Evolutionary conservation across 2,113 vertebrate genomes (phyloP).

Genomic region (Hypanus sabinus): DNA sequence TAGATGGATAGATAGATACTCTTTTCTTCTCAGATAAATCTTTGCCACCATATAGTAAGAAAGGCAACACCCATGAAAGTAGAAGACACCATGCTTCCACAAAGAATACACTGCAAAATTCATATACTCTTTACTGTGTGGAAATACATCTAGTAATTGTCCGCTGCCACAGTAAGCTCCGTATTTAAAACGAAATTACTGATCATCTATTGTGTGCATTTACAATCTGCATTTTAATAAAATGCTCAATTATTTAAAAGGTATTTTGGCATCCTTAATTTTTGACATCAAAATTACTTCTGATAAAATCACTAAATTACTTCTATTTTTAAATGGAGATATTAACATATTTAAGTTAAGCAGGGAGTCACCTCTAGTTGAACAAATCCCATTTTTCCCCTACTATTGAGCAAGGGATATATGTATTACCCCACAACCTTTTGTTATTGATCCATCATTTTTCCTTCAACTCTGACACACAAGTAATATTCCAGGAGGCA

Average conservation of each 20-base stretch:
- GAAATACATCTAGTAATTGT: neutral
- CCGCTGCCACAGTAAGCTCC: neutral
- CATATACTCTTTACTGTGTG: too few relatives aligned
- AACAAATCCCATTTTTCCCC: neutral
- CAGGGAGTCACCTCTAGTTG: neutral
- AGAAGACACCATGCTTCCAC: neutral
- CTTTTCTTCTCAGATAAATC: neutral
- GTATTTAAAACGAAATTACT: neutral
- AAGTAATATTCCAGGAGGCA: constrained; percentile 4
- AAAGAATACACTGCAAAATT: neutral
- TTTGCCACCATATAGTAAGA: neutral
- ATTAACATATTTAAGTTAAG: neutral
- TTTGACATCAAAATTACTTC: neutral
- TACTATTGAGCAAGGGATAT: neutral
- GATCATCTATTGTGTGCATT: neutral
- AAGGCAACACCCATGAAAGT: neutral
- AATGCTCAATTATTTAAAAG: too few relatives aligned
- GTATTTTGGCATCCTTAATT: neutral
- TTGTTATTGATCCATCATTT: constrained; percentile 3
- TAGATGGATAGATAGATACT: neutral
- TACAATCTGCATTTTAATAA: neutral
- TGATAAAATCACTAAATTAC: neutral
- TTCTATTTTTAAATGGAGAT: neutral
- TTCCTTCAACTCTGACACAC: neutral
- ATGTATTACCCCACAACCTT: neutral